A percentile compares a stretch with the other conserved stretches of the same genome.
phyloP scores from a whole-genome alignment of 2,113 vertebrate species.

The Paralichthys olivaceus region DNA sequence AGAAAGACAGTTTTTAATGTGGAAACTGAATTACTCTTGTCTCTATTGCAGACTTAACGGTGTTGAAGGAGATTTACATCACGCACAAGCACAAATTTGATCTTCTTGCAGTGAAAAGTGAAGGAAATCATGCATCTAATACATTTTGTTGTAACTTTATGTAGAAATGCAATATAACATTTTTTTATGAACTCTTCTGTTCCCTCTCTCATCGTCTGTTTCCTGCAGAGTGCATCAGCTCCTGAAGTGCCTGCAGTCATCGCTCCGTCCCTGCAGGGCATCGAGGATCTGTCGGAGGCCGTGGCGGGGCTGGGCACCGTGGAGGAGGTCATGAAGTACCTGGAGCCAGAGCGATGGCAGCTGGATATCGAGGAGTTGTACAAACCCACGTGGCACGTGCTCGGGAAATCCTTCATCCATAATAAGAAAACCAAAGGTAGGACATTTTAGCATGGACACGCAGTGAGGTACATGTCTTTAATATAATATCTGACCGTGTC shows the following conservation, averaged over 20 bases:
- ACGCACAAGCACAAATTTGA: no score
- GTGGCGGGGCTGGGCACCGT: constrained; percentile 89
- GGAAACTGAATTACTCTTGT: no score
- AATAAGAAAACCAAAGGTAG: constrained; percentile 94
- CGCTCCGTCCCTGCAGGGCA: constrained; percentile 82
- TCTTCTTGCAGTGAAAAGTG: no score
- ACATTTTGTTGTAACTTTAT: no score
- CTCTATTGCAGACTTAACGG: no score
- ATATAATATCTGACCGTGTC: neutral
- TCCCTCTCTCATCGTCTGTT: constrained; percentile 22
- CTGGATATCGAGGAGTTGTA: constrained; percentile 95
- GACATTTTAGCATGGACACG: neutral
- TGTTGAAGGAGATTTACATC: no score
- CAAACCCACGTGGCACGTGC: constrained; percentile 92
- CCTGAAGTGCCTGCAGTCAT: constrained; percentile 78
- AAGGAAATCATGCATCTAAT: no score
- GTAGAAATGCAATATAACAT: no score
- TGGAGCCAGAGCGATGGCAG: constrained; percentile 96
- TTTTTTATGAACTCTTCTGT: constrained; percentile 2
- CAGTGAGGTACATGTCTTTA: no score
- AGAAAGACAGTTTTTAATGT: no score
- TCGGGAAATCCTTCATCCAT: constrained; percentile 94
- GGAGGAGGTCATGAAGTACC: constrained; percentile 97
- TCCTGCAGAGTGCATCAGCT: constrained; percentile 79
- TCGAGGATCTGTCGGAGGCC: constrained; percentile 88